Conservation (phyloP, 2,888 invertebrate species). For the Latrodectus elegans region DNA sequence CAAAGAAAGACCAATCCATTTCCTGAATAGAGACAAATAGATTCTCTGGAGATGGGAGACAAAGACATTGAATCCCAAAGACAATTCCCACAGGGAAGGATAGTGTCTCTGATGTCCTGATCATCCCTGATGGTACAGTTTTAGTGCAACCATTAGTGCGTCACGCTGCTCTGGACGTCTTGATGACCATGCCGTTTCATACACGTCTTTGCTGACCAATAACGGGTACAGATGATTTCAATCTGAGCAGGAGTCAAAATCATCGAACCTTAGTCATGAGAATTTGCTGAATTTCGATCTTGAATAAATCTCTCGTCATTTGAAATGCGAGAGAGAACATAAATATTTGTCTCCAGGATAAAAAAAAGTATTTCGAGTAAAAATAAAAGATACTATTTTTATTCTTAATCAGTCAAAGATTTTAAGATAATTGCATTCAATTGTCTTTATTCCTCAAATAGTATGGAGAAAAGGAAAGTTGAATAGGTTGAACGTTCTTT, state of each 20-base stretch:
- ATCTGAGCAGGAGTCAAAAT: constrained; percentile 3
- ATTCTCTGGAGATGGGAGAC: neutral
- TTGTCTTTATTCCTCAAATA: neutral
- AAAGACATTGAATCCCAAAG: constrained; percentile 19
- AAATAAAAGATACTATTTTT: neutral
- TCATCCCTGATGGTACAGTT: constrained; percentile 1
- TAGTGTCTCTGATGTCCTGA: constrained; percentile 1
- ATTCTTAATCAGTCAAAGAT: neutral
- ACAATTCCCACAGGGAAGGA: constrained; percentile 1
- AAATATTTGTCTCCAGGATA: neutral
- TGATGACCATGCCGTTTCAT: constrained; percentile 29
- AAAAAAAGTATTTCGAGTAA: neutral
- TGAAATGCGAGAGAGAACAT: neutral
- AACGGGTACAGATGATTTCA: constrained; percentile 29
- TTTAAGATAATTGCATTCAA: neutral
- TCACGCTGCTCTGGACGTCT: constrained; percentile 28
- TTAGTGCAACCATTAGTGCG: constrained; percentile 29
- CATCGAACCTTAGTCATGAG: neutral
- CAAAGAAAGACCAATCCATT: neutral
- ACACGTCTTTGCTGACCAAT: constrained; percentile 34
- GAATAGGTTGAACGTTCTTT: neutral
- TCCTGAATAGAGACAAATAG: constrained; percentile 1
- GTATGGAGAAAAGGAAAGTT: neutral
- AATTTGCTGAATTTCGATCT: neutral
- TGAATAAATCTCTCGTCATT: neutral